Conservation (phyloP, 2,888 invertebrate species). For the Cerastis rubricosa region DNA sequence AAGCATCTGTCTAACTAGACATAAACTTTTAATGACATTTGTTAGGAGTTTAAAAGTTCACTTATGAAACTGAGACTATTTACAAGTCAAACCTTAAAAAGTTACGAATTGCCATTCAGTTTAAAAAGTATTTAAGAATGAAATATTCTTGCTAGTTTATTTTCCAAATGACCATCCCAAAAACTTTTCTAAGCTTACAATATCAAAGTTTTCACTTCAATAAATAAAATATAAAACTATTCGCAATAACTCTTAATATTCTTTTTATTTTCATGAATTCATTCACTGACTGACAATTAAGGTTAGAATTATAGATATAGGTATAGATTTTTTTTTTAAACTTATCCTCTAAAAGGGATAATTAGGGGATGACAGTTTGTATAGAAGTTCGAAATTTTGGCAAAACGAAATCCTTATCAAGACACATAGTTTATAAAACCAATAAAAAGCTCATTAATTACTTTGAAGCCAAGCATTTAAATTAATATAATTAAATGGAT, state of each 20-base stretch:
- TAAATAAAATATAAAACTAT: background rate
- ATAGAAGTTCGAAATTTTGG: background rate
- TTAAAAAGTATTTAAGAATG: background rate
- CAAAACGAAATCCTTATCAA: background rate
- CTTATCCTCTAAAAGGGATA: too few relatives aligned
- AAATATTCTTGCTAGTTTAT: constrained; percentile 1
- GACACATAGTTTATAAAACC: background rate
- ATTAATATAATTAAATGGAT: constrained; percentile 12
- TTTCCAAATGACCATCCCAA: background rate
- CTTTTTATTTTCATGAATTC: background rate
- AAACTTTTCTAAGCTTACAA: background rate
- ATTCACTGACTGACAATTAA: background rate
- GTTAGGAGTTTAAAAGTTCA: constrained; percentile 8
- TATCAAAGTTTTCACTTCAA: background rate
- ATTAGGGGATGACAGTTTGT: too few relatives aligned
- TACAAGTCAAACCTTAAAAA: background rate
- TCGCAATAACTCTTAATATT: background rate
- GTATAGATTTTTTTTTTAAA: background rate
- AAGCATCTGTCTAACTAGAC: constrained; percentile 13
- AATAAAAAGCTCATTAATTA: constrained; percentile 4
- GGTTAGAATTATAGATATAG: background rate
- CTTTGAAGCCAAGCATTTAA: background rate
- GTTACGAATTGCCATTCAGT: background rate
- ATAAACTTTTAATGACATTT: constrained; percentile 51
- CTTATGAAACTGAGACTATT: background rate